Base-by-base conservation (phyloP, 1,140 invertebrate species). In the Pteromalus puparum region DNA sequence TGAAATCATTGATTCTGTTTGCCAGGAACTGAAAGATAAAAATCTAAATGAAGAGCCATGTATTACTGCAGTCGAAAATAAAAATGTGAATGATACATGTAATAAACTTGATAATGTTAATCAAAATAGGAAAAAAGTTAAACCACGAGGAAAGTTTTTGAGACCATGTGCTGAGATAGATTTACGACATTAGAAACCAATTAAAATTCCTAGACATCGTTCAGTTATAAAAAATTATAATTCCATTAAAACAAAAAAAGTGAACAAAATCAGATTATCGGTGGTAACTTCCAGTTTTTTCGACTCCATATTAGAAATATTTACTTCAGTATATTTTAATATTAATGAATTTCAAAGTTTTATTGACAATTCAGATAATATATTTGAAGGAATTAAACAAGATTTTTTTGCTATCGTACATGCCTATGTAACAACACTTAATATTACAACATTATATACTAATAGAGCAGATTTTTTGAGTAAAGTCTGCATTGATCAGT, bases 331-430 rank as follows among this genome's bases (percentile, higher is more conserved):
- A 2, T 73, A 42, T 74, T 74, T 74, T 74, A 74, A 46, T 10
- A 42, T 74, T 42, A 74, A 26, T 46, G 73, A 75, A 75, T 75
- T 75, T 75, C 15, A 75, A 75, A n/a, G 3, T 46, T 75, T 75
- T n/a, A 75, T 75, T 21, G 30, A 73, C 12, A 73, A 34, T 30
- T 12, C 6, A 30, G 70, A 73, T 6, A 73, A 30, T 30, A 24
- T 34, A 18, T 30, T 73, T 28, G 28, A 30, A 73, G 70, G 30
- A 30, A 34, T 73, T 4, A 30, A 73, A n/a, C 18, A 75, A 21
- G 18, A 75, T 1, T 75, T 75, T 24, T 26, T 75, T 21, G 7
- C 26, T 1, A 75, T 75, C 26, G 1, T 75, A 24, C 38, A 48
- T n/a, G 3, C 34, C 1, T 75, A 46, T 9, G 73, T 75, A 75